These are phyloP conservation scores for Pseudomyrmex flavicornis DNA, from an alignment of 1,140 invertebrate genomes.

Conservation along the genomic window DNA sequence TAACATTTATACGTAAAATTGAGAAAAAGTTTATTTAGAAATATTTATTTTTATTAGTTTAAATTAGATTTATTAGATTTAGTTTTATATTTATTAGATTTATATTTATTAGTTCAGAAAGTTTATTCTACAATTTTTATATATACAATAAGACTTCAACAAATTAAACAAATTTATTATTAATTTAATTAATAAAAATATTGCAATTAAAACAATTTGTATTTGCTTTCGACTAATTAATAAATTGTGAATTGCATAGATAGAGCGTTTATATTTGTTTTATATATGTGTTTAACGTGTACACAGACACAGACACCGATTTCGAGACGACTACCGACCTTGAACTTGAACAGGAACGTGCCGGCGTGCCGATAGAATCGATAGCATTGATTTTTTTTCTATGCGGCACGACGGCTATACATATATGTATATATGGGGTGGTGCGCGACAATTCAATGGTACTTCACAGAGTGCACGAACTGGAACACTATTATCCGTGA, in stretches of 20 bases:
- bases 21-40: not conserved
- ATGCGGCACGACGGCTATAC: slow-evolving; percentile 39
- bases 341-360: slow-evolving; percentile 68
- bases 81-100: too few species aligned
- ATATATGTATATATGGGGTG: slow-evolving; percentile 18
- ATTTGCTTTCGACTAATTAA: not conserved
- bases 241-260: not conserved
- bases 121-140: too few species aligned
- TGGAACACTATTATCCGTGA: slow-evolving; percentile 31
- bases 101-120: not conserved
- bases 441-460: slow-evolving; percentile 35
- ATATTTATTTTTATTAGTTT: too few species aligned
- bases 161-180: not conserved
- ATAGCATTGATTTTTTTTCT: slow-evolving; percentile 74
- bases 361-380: slow-evolving; percentile 62
- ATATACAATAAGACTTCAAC: not conserved
- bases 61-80: too few species aligned
- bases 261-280: slow-evolving; percentile 13
- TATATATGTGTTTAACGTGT: not conserved
- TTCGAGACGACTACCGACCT: slow-evolving; percentile 62
- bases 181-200: not conserved
- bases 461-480: slow-evolving; percentile 22
- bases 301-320: slow-evolving; percentile 28
- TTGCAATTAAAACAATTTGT: not conserved
- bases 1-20: not conserved